Evolutionary conservation across 2,888 invertebrate species (phyloP).

Genomic region (Synergus umbraculus): DNA sequence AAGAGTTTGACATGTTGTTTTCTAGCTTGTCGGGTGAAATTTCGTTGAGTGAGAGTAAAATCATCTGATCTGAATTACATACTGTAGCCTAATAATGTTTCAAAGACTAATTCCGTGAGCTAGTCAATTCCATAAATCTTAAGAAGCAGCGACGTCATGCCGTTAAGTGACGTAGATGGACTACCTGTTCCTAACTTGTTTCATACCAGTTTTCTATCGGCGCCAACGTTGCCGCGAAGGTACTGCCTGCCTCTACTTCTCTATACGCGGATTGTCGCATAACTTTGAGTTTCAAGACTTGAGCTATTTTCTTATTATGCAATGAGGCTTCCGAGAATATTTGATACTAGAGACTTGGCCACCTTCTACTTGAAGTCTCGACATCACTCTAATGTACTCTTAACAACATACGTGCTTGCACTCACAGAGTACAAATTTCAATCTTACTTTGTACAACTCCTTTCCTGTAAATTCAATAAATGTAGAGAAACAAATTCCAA

Average conservation of each 20-base stretch:
- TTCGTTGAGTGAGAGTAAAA: not conserved
- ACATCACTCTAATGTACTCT: conserved; percentile 23
- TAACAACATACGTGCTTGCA: conserved; percentile 20
- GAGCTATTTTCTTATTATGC: conserved; percentile 56
- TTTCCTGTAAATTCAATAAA: not conserved
- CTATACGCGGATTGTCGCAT: conserved; percentile 45
- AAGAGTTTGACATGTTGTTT: too few species aligned
- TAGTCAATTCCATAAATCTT: conserved; percentile 6
- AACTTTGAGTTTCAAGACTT: conserved; percentile 42
- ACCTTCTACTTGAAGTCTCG: conserved; percentile 12
- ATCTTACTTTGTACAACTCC: conserved; percentile 16
- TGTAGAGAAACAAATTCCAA: not conserved
- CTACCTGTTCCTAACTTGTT: conserved; percentile 57
- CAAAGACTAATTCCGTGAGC: conserved; percentile 4
- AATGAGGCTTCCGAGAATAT: conserved; percentile 46
- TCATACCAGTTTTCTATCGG: conserved; percentile 67
- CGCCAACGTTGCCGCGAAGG: conserved; percentile 62
- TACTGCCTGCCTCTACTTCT: conserved; percentile 43
- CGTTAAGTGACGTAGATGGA: conserved; percentile 59
- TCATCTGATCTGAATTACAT: not conserved
- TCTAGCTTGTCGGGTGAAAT: not conserved
- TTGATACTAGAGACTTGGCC: not conserved
- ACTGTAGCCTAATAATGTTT: not conserved
- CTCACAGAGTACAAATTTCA: conserved; percentile 3
- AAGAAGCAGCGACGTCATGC: conserved; percentile 17